phyloP scores from a whole-genome alignment of 2,797 vertebrate genomes.

The Nyctalus aviator region DNA sequence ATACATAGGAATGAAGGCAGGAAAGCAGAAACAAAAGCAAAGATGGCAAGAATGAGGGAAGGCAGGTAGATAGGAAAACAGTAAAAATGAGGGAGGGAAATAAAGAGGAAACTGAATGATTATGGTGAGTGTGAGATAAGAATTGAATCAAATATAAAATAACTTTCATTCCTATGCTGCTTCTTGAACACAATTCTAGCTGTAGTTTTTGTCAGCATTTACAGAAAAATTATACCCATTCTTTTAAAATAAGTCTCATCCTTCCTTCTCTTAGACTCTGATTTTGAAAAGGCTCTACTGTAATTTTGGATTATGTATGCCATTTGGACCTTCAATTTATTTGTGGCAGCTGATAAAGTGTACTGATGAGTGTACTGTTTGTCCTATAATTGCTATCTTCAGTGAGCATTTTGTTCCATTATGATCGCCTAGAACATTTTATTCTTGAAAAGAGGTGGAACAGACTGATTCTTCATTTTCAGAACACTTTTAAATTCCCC shows the following conservation, averaged over 20 bases:
- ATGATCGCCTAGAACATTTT: slow-evolving; percentile 71
- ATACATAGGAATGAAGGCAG: background rate
- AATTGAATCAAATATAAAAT: background rate
- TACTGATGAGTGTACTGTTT: slow-evolving; percentile 33
- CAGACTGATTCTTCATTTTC: slow-evolving; percentile 58
- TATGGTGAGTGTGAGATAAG: background rate
- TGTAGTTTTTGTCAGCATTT: background rate
- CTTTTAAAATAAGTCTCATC: background rate
- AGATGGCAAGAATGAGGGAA: background rate
- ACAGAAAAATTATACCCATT: background rate
- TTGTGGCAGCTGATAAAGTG: slow-evolving; percentile 52
- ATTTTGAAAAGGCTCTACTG: slow-evolving; percentile 16
- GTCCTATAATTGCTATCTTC: slow-evolving; percentile 40
- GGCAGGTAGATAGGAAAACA: background rate
- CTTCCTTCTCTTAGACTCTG: background rate
- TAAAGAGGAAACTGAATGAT: background rate
- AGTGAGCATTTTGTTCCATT: slow-evolving; percentile 46
- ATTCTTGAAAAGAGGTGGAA: slow-evolving; percentile 46
- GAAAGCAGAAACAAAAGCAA: background rate
- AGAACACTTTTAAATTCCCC: slow-evolving; percentile 24
- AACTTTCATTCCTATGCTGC: background rate
- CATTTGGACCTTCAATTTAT: slow-evolving; percentile 62
- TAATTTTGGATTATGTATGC: slow-evolving; percentile 61
- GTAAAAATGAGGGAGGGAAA: background rate
- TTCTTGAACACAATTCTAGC: background rate